phyloP scores from a whole-genome alignment of 92 coral and sea anemone species.

The Scolanthus callimorphus region DNA sequence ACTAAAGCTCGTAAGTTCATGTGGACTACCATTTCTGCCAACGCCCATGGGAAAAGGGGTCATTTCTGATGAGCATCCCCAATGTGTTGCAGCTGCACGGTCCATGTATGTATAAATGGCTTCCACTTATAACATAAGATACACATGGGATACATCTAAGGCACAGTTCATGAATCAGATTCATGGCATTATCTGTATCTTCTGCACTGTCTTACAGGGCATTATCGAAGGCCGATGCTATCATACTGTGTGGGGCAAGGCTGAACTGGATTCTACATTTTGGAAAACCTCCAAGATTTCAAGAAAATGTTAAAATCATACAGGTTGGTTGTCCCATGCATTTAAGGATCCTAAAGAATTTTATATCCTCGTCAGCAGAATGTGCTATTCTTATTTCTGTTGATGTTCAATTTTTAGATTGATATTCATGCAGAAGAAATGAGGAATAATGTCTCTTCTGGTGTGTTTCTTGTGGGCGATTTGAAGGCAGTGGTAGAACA shows the following conservation, averaged over 20 bases:
- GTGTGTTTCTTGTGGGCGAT: constrained; percentile 78
- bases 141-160: no score
- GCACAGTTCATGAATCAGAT: no score
- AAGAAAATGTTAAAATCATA: constrained; percentile 67
- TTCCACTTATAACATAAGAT: no score
- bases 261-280: constrained; percentile 97
- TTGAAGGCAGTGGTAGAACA: constrained; percentile 69
- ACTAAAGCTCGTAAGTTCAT: constrained; percentile 61
- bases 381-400: background rate
- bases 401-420: constrained; percentile 56
- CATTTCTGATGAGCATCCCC: constrained; percentile 88
- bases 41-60: constrained; percentile 99
- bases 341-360: no score
- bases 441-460: constrained; percentile 64
- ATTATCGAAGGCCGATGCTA: constrained; percentile 84
- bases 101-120: constrained; percentile 50
- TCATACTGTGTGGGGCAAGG: constrained; percentile 87
- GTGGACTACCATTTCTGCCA: constrained; percentile 82
- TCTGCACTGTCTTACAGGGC: constrained; percentile 87
- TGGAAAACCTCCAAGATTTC: constrained; percentile 89
- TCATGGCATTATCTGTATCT: no score
- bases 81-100: constrained; percentile 89
- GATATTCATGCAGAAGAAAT: constrained; percentile 92
- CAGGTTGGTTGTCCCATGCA: no score
- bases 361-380: background rate